These are phyloP conservation scores for honey bee (Apis mellifera) DNA, from an alignment of 1,140 invertebrate species.

Conservation along the genomic window DNA sequence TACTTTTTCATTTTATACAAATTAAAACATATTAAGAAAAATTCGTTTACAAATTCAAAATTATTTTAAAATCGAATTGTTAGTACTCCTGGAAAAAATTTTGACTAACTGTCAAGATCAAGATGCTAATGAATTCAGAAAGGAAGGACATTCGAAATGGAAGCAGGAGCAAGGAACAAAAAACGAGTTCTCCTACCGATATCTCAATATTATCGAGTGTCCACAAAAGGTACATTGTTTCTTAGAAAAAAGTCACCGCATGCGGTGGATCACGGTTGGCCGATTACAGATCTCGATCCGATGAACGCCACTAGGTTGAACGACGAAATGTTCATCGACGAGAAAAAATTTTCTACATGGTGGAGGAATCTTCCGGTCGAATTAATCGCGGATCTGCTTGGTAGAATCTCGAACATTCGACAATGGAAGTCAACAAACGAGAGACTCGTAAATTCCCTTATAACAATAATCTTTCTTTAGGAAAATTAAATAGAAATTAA, in stretches of 20 bases:
- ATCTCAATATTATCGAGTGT: background rate
- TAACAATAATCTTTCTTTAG: no score
- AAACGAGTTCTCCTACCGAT: background rate
- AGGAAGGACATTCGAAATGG: background rate
- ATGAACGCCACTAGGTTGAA: constrained; percentile 31
- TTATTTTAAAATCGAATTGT: no score
- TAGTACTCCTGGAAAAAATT: no score
- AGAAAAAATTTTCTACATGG: constrained; percentile 49
- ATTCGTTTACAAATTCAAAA: no score
- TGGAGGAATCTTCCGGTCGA: constrained; percentile 53
- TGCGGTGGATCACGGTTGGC: constrained; percentile 51
- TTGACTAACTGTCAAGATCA: background rate
- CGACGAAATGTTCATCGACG: constrained; percentile 27
- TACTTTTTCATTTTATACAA: no score
- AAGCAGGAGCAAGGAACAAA: background rate
- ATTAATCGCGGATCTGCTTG: constrained; percentile 41
- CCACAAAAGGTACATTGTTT: constrained; percentile 36
- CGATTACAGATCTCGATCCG: constrained; percentile 51
- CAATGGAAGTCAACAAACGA: no score
- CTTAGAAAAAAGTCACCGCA: constrained; percentile 42
- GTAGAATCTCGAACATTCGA: background rate
- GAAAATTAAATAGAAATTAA: no score
- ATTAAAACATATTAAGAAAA: no score
- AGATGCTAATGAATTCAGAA: constrained; percentile 4
- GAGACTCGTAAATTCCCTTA: no score